Conservation (phyloP, 2,888 invertebrate genomes). For the Acanthoscelides obtectus region DNA sequence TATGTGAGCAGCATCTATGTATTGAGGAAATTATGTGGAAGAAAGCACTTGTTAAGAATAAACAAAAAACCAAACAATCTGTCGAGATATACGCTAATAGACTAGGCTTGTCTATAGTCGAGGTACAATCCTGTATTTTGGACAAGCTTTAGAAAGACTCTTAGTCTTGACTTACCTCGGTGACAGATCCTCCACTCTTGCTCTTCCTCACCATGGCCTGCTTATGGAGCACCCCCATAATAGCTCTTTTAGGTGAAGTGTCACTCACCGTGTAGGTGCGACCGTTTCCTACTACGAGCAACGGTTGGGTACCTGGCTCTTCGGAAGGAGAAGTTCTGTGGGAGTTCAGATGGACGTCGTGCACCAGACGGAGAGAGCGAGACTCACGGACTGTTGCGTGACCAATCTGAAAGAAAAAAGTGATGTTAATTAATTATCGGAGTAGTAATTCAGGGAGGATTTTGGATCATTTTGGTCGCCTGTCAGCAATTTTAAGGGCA, state of each 20-base stretch:
- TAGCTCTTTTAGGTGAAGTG: constrained; percentile 61
- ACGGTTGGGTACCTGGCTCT: constrained; percentile 56
- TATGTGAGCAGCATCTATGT: too few species aligned
- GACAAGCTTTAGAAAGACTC: too few species aligned
- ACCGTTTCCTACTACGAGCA: constrained; percentile 66
- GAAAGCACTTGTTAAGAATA: too few species aligned
- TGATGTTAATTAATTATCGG: too few species aligned
- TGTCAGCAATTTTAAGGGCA: too few species aligned
- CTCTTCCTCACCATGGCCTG: constrained; percentile 50
- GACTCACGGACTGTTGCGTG: constrained; percentile 59
- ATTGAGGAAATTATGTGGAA: too few species aligned
- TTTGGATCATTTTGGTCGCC: too few species aligned
- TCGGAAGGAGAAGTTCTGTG: constrained; percentile 36
- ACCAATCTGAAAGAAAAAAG: constrained; percentile 43
- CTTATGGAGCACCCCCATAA: constrained; percentile 60
- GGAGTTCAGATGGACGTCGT: constrained; percentile 57
- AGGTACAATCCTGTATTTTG: too few species aligned
- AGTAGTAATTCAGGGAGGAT: too few species aligned
- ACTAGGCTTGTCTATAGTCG: too few species aligned
- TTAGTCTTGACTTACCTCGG: constrained; percentile 10
- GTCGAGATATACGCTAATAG: too few species aligned
- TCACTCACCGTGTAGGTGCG: constrained; percentile 64
- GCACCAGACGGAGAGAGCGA: constrained; percentile 57
- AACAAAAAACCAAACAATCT: too few species aligned
- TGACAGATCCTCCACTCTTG: constrained; percentile 39